Base-by-base conservation (phyloP, 2,888 invertebrate genomes). In the Ceraclea dissimilis region DNA sequence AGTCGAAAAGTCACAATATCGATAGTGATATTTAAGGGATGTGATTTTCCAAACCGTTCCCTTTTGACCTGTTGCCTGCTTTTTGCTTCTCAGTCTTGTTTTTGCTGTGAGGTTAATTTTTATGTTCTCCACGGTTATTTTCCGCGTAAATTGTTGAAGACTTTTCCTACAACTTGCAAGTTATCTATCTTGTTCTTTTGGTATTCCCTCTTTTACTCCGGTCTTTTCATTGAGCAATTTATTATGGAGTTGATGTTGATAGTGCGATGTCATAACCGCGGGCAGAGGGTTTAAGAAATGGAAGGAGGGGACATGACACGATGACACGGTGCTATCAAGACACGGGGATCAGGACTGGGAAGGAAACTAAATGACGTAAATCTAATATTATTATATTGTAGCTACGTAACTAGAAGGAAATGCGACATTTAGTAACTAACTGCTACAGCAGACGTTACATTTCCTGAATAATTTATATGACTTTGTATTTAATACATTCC, bases 151-250 rank as follows among this genome's bases (percentile, higher is more conserved):
- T 54, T 54, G 48, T 54, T 34, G 48, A 22, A 22, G 34, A 34
- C 26, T 54, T 54, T 49, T 54, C 54, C 11, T 20, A 43, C 21
- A 44, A 10, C 34, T 33, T 34, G 49, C 48, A 34, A 54, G 33
- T 54, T 54, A 49, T 54, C 54, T 54, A 39, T 49, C 49, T 49
- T 52, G 16, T 33, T 44, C 47, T 22, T 22, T 39, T 21, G n/a
- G 18, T 46, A 10, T 46, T 19, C 46, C 18, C 22, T 13, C 16
- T 39, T 13, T 26, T 26, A 22, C 26, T 22, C 22, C 49, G n/a
- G 6, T 20, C 26, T 44, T 39, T 39, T 19, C 46, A 18, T 18
- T 44, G n/a, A 46, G 53, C 53, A 53, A 46, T 53, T 53, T 53
- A 53, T 53, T 43, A 53, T 18, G 33, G 53, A 53, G 46, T 47